Conservation (phyloP, 1,140 invertebrate genomes). For the Dryas iulia region DNA sequence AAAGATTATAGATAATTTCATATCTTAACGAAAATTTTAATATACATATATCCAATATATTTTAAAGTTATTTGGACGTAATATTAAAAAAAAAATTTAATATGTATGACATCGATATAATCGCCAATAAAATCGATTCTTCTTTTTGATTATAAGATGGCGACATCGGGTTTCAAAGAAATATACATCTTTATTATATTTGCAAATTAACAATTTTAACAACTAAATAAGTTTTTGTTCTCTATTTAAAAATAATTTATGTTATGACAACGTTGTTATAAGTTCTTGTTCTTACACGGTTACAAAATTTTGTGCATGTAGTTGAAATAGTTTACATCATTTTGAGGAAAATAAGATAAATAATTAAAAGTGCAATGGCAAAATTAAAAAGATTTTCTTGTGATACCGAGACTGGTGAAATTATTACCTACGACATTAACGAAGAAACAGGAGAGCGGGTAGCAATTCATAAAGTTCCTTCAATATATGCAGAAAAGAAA, state of each 20-base stretch:
- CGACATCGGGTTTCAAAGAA: background rate
- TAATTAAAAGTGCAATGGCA: slow-evolving; percentile 32
- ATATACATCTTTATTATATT: background rate
- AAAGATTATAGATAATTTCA: too few species aligned
- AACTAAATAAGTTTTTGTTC: background rate
- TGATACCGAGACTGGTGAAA: slow-evolving; percentile 65
- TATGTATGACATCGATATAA: background rate
- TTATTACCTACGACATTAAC: slow-evolving; percentile 53
- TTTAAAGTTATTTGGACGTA: too few species aligned
- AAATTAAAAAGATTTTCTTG: slow-evolving; percentile 41
- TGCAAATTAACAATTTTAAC: background rate
- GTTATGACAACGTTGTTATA: background rate
- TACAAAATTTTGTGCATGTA: background rate
- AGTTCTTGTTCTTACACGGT: background rate
- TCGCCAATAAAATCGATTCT: background rate
- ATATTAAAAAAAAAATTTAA: too few species aligned
- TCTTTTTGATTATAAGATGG: background rate
- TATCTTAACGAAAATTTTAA: too few species aligned
- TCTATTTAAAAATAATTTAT: background rate
- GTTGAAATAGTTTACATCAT: background rate
- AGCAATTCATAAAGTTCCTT: slow-evolving; percentile 34
- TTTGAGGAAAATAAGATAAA: background rate
- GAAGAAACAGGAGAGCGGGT: slow-evolving; percentile 63
- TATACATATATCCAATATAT: too few species aligned
- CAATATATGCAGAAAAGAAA: slow-evolving; percentile 22